Base-by-base conservation (phyloP, 2,888 invertebrate species). In the Biston betularia region DNA sequence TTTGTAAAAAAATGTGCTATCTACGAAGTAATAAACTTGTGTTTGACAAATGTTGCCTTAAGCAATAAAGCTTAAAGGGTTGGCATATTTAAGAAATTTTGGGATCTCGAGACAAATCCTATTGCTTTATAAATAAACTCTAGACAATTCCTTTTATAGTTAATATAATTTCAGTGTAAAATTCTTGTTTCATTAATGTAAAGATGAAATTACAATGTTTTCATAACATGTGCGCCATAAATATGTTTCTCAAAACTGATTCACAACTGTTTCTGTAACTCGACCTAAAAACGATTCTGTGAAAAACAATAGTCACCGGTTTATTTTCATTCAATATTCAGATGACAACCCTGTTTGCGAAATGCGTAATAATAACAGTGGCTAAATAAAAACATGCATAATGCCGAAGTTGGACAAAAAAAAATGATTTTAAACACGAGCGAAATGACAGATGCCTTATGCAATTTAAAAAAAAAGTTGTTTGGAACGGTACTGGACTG, bases 1-100 rank as follows among this genome's bases (percentile, higher is more conserved):
- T 86, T 80, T 77, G 79, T 83, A 24, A 83, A 84, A 82, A 78
- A 74, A 73, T 69, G 71, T 71, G 72, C 75, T 66, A 70, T 72
- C 72, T 69, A 73, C 72, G 73, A 75, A 68, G 68, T 57, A 64
- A 66, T 73, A 60, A 69, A 68, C 66, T 65, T 56, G n/a, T 50
- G 59, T 68, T 53, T 60, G 15, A 58, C 68, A 57, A 63, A 63
- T 63, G 42, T 66, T 15, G 38, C 24, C 24, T 3, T 24, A 24
- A 2, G 24, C 24, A 24, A 24, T 24, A 38, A 38, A 38, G 6
- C 38, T 8, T 6, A 38, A 38, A 10, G 63, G 57, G 66, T 54
- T 69, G 59, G 24, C 62, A 45, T 42, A 33, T 53, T 46, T 14
- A 8, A 44, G 11, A 15, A 45, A 6, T 34, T 46, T 14, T 1